Base-by-base conservation (phyloP, 2,888 invertebrate genomes). In the Lycaena phlaeas region DNA sequence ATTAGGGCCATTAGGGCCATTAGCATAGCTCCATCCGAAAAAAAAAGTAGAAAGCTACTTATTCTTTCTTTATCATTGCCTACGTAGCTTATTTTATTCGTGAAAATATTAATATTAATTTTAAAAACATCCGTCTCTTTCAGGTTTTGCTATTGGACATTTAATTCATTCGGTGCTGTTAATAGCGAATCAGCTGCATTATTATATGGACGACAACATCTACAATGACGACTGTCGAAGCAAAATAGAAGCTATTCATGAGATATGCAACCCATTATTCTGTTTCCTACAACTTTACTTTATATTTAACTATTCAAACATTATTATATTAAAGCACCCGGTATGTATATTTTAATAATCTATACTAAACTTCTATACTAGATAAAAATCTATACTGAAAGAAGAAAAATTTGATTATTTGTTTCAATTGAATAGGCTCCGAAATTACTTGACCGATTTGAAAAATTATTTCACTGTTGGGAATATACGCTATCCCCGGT, bases 201-300 rank as follows among this genome's bases (percentile, higher is more conserved):
- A 10, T 17, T 31, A 31, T 17, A 1, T 31, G 2, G 30, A 31
- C 2, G 30, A 31, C 10, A 31, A 10, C 2, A 3, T 31, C 2
- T 14, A 31, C 17, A 31, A 31, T 10, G 30, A 31, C 17, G 10
- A 5, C 2, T 31, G 30, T 17, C 15, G n/a, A 10, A 10, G 15
- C 9, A 11, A 25, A 7, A 15, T 39, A 2, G 30, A 15, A 14
- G 18, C 28, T 29, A 0, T 28, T n/a, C 38, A 28, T n/a, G 38
- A 38, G 4, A 4, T 38, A 0, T 28, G 10, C 1, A 18, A 28
- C 14, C 38, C 38, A 3, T n/a, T 38, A 3, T 38, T 28, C 10
- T 38, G 38, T 38, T 38, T 38, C n/a, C 18, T 38, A 14, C 18
- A 38, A 18, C 28, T 38, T 1, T 38, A 28, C 18, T 38, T 38